phyloP scores from a whole-genome alignment of 64 coral and sea anemone genomes.

The Pachyseris speciosa region DNA sequence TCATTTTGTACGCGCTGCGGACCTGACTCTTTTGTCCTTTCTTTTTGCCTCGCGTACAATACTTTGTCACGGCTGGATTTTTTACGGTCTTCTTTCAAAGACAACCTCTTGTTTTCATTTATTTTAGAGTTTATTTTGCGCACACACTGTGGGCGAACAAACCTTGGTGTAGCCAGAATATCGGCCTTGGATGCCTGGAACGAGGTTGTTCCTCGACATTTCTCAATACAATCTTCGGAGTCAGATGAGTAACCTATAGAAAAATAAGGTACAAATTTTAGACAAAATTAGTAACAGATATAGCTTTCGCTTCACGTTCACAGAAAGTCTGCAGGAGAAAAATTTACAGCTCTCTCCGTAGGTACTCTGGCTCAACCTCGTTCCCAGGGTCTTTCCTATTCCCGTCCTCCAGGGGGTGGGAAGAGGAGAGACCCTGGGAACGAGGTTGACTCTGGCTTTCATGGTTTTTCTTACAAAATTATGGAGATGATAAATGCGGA shows the following conservation, averaged over 20 bases:
- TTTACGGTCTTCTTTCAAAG: neutral
- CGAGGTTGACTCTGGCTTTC: no score
- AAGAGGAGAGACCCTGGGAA: no score
- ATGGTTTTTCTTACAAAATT: no score
- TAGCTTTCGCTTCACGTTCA: no score
- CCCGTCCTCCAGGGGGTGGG: no score
- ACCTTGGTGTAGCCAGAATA: constrained; percentile 34
- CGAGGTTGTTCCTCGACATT: neutral
- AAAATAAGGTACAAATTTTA: no score
- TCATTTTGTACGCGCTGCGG: neutral
- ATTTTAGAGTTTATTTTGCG: neutral
- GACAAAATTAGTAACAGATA: no score
- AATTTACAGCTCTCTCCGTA: no score
- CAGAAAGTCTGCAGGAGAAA: no score
- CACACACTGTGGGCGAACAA: neutral
- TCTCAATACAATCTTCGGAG: neutral
- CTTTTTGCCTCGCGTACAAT: neutral
- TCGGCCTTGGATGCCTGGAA: neutral
- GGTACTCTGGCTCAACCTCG: no score
- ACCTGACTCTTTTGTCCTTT: neutral
- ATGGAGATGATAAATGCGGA: no score
- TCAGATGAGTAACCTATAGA: constrained; percentile 55
- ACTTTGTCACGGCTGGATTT: neutral
- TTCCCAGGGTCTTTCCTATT: no score
- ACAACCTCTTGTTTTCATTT: neutral